phyloP scores from a whole-genome alignment of 2,888 invertebrate genomes.

The Scrobipalpa costella region DNA sequence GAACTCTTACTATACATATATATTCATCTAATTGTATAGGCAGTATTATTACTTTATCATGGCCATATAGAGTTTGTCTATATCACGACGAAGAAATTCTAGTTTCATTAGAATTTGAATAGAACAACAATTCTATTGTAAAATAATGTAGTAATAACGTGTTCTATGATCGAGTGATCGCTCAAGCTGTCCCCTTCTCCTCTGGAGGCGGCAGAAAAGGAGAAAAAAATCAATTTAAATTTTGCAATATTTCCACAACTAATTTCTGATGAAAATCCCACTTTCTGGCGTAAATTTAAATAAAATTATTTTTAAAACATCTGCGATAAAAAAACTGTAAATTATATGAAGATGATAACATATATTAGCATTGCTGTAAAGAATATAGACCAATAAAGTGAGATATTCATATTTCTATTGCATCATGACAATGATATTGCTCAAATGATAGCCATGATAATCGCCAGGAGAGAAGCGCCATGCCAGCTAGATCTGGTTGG shows the following conservation, averaged over 20 bases:
- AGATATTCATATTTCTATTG: constrained; percentile 66
- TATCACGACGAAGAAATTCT: constrained; percentile 46
- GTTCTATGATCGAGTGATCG: constrained; percentile 46
- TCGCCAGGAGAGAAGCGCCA: constrained; percentile 35
- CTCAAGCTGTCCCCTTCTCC: constrained; percentile 76
- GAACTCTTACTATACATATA: constrained; percentile 31
- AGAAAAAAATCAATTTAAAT: constrained; percentile 58
- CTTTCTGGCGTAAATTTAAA: constrained; percentile 20
- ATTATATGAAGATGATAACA: background rate
- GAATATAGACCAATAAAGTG: constrained; percentile 43
- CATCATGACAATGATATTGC: constrained; percentile 81
- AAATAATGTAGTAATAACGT: constrained; percentile 48
- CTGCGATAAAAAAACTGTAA: background rate
- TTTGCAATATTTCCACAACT: constrained; percentile 35
- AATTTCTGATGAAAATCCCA: constrained; percentile 39
- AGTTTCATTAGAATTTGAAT: constrained; percentile 69
- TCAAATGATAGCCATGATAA: constrained; percentile 76
- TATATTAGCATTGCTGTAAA: background rate
- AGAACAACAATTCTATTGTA: constrained; percentile 60
- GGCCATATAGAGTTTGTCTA: constrained; percentile 63
- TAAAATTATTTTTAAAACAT: background rate
- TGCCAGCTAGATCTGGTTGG: constrained; percentile 20
- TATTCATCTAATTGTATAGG: constrained; percentile 45
- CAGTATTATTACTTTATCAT: constrained; percentile 69
- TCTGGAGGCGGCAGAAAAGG: constrained; percentile 76